These are phyloP conservation scores for Mus musculus DNA, from an alignment of 2,113 vertebrate genomes.

Conservation along the genomic window GRCm39 chrX:23711501-23712000, in stretches of 20 bases:
- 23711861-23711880: not conserved
- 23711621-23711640: not conserved
- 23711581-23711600: not conserved
- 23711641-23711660: not conserved
- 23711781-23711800: not conserved
- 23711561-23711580: too few species aligned
- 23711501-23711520: not conserved
- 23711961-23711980: too few species aligned
- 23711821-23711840: not conserved
- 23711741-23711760: not conserved
- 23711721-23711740: not conserved
- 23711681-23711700: not conserved
- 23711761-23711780: not conserved
- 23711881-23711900: not conserved
- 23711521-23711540: not conserved
- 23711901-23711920: not conserved
- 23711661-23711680: not conserved
- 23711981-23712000: not conserved
- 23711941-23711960: not conserved
- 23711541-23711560: not conserved
- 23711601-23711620: not conserved
- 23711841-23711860: not conserved
- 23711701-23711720: not conserved
- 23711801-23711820: not conserved
- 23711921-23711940: not conserved